A percentile compares a stretch with the other conserved stretches of the same genome.
These are phyloP conservation scores for Oxystoma pomonae DNA, from an alignment of 2,888 invertebrate species.

Conservation along the genomic window DNA sequence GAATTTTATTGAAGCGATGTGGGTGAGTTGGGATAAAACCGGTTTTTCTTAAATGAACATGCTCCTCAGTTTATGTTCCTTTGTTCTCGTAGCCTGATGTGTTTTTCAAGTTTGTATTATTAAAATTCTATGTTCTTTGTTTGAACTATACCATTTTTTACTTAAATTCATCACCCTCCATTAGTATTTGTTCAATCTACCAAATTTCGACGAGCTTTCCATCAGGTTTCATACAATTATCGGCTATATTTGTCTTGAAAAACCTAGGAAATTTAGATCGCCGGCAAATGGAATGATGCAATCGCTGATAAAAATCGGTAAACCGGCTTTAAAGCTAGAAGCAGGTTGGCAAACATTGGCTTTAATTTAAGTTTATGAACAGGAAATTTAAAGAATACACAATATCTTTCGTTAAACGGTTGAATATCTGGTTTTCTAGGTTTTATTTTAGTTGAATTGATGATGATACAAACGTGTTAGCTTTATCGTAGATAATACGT, in stretches of 20 bases:
- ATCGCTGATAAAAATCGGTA: constrained; percentile 23
- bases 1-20: neutral
- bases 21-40: neutral
- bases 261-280: neutral
- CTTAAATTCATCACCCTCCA: neutral
- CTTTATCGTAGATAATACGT: no score
- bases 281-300: constrained; percentile 23
- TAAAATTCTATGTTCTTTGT: neutral
- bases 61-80: constrained; percentile 17
- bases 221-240: neutral
- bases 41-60: neutral
- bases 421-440: no score
- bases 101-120: constrained; percentile 6
- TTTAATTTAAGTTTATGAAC: neutral
- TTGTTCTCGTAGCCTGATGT: constrained; percentile 19
- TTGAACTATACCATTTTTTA: neutral
- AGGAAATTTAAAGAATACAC: neutral
- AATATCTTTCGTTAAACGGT: neutral
- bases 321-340: constrained; percentile 15
- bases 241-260: no score
- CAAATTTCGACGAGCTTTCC: neutral
- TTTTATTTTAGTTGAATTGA: no score
- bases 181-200: neutral
- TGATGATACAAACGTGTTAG: no score
- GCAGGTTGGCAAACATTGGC: neutral